A percentile compares a stretch with the other conserved stretches of the same genome.
Evolutionary conservation across 2,888 invertebrate species (phyloP).

Genomic region (Tenthredo distinguenda): DNA sequence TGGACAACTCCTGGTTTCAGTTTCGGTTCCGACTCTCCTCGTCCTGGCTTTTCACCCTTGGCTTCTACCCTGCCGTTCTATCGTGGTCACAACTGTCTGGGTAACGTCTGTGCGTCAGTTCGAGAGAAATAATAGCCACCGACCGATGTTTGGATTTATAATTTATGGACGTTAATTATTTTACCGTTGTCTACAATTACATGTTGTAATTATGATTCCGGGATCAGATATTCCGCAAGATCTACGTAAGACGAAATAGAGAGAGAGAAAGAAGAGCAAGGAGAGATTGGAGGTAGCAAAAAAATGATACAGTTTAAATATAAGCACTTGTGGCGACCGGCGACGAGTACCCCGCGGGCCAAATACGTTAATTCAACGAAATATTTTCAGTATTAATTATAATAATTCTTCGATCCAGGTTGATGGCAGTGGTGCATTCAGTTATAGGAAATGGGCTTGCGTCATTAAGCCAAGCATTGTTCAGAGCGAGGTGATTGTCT

Average conservation of each 20-base stretch:
- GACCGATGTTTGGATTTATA: conserved; percentile 76
- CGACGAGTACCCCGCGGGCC: conserved; percentile 15
- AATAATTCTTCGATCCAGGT: conserved; percentile 52
- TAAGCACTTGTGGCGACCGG: conserved; percentile 12
- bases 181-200: conserved; percentile 67
- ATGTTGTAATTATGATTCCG: neutral
- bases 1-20: conserved; percentile 60
- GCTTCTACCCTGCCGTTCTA: conserved; percentile 51
- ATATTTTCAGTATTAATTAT: conserved; percentile 56
- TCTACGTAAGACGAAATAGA: neutral
- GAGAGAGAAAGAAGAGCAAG: neutral
- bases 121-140: conserved; percentile 62
- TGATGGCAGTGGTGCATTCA: conserved; percentile 47
- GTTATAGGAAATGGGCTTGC: conserved; percentile 62
- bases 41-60: conserved; percentile 54
- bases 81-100: conserved; percentile 51
- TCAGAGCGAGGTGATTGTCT: conserved; percentile 77
- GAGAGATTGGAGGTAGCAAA: neutral
- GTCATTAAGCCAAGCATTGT: conserved; percentile 78
- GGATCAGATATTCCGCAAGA: neutral
- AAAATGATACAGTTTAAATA: neutral
- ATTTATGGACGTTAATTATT: conserved; percentile 78
- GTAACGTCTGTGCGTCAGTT: conserved; percentile 62
- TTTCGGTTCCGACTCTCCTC: conserved; percentile 53
- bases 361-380: conserved; percentile 32